Base-by-base conservation (phyloP, 1,140 invertebrate genomes). In the Apis mellifera region DNA sequence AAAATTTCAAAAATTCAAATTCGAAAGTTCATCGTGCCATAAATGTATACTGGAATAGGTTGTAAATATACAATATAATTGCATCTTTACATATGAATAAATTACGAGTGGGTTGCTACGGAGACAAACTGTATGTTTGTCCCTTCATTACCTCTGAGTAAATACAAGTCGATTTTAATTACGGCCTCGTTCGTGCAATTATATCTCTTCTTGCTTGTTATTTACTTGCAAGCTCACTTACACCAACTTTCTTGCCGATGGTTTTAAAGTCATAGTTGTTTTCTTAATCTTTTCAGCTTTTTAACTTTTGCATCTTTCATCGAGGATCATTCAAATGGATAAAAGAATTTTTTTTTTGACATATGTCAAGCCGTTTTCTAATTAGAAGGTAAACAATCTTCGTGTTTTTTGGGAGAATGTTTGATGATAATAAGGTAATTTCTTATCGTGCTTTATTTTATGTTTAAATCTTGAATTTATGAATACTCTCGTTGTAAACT, bases 91-190 rank as follows among this genome's bases (percentile, higher is more conserved):
- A 72, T 71, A 78, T 62, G 79, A 54, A 77, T 7, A 82, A 74
- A 83, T 85, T 71, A 69, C 26, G 66, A 72, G 72, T 23, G 55
- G 72, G 21, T 60, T 76, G 84, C 83, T 90, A 91, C 90, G 90
- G 91, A 92, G 92, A 93, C 92, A 93, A 93, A 94, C 92, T 91
- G 92, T 91, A 89, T 92, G 91, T 92, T 93, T 92, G 90, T 90
- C 90, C 91, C 92, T 93, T 93, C 92, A 93, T 94, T 54, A 93
- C 91, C 90, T 89, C 84, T 90, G 88, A 87, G 91, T 93, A 93
- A 93, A 93, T 92, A 93, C 88, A 89, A 90, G 91, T 89, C 84
- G 91, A 92, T 94, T 94, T 94, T 93, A 94, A 94, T 94, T 93
- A 94, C 91, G 90, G 86, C 82, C 86, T 85, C 89, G 76, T 76